Percentiles rank a stretch among this genome's conserved stretches.
phyloP scores from a whole-genome alignment of 2,797 vertebrate species.

The Pangasius mekongensis region DNA sequence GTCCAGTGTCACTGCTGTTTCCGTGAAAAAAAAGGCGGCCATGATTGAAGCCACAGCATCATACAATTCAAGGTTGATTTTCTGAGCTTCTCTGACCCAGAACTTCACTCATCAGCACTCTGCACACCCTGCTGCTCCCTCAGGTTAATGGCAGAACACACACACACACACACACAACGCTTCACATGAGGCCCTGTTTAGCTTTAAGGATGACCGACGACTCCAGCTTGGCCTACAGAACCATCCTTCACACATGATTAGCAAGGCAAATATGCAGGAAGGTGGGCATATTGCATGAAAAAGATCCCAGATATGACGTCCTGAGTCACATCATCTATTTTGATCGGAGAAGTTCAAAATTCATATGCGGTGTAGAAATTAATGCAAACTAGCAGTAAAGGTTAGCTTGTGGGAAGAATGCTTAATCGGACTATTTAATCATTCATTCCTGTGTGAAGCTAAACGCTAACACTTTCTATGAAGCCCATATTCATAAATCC shows the following conservation, averaged over 20 bases:
- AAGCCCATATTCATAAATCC: not conserved
- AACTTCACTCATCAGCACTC: conserved; percentile 66
- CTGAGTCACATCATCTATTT: conserved; percentile 35
- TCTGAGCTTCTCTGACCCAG: conserved; percentile 64
- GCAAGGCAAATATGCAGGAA: conserved; percentile 77
- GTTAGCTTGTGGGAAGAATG: no score
- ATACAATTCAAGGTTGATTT: conserved; percentile 57
- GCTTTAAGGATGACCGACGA: conserved; percentile 73
- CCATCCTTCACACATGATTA: conserved; percentile 78
- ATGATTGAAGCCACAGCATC: conserved; percentile 43
- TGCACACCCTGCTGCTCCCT: conserved; percentile 68
- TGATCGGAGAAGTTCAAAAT: conserved; percentile 11
- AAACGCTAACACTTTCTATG: not conserved
- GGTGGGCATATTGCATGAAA: conserved; percentile 79
- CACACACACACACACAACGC: conserved; percentile 59
- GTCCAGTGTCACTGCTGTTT: conserved; percentile 30
- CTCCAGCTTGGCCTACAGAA: conserved; percentile 72
- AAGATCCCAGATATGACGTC: conserved; percentile 72
- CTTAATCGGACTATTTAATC: not conserved
- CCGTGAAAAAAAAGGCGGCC: conserved; percentile 9
- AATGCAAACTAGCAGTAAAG: not conserved
- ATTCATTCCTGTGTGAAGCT: not conserved
- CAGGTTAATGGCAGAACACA: conserved; percentile 73
- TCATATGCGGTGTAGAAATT: no score
- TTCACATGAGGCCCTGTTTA: conserved; percentile 65